phyloP scores from a whole-genome alignment of 2,888 invertebrate species.

The Drosophila acutilabella region DNA sequence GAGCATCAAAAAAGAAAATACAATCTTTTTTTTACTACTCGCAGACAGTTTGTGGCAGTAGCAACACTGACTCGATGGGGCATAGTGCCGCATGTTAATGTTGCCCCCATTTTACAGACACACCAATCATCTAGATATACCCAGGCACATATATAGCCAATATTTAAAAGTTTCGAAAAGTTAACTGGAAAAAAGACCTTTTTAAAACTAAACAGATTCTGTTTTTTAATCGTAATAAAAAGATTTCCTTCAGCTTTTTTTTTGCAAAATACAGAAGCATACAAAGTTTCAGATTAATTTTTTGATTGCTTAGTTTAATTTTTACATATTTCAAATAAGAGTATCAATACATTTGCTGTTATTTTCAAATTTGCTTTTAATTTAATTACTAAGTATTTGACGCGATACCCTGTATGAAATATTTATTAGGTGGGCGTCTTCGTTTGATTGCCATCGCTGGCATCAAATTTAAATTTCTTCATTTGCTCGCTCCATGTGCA shows the following conservation, averaged over 20 bases:
- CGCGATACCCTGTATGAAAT: neutral
- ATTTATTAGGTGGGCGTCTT: constrained; percentile 22
- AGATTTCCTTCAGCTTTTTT: too few species aligned
- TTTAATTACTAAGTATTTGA: neutral
- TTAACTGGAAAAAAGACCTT: too few species aligned
- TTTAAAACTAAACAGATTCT: too few species aligned
- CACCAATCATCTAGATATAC: neutral
- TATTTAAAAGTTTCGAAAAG: neutral
- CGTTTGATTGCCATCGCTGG: constrained; percentile 51
- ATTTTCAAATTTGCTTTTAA: neutral
- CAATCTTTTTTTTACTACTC: constrained; percentile 23
- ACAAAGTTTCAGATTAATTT: too few species aligned
- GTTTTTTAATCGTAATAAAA: too few species aligned
- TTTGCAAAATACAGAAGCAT: too few species aligned
- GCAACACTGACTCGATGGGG: constrained; percentile 29
- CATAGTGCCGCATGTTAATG: constrained; percentile 57
- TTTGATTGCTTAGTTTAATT: too few species aligned
- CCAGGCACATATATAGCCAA: neutral
- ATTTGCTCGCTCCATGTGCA: constrained; percentile 63
- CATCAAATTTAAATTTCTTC: constrained; percentile 76
- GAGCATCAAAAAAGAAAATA: constrained; percentile 36
- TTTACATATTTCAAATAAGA: neutral
- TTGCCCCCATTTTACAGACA: constrained; percentile 27
- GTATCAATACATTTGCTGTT: neutral
- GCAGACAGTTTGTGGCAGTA: constrained; percentile 45